These are phyloP conservation scores for Eilema depressum DNA, from an alignment of 2,888 invertebrate species.

Conservation along the genomic window DNA sequence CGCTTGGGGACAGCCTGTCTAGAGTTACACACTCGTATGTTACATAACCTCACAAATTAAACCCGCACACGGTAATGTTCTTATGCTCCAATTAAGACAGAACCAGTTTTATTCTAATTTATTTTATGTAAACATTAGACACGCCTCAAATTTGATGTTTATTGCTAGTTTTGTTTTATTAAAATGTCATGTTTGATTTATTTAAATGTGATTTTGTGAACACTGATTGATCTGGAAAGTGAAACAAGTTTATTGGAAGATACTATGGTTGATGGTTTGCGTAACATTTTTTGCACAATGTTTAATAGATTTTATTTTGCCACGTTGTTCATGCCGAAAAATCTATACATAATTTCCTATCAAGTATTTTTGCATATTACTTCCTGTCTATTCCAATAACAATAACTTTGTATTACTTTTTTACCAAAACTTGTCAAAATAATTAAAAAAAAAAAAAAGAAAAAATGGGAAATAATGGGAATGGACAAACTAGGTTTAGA, in stretches of 20 bases:
- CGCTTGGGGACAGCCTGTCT: slow-evolving; percentile 49
- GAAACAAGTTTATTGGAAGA: slow-evolving; percentile 19
- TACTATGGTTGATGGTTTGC: slow-evolving; percentile 27
- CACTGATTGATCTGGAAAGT: slow-evolving; percentile 37
- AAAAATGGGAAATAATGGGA: no score
- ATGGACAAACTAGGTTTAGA: no score
- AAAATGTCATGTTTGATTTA: slow-evolving; percentile 55
- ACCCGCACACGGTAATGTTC: slow-evolving; percentile 69
- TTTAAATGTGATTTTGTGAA: slow-evolving; percentile 45
- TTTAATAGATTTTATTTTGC: neutral
- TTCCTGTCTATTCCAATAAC: neutral
- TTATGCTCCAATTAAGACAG: slow-evolving; percentile 77
- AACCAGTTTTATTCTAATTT: slow-evolving; percentile 70
- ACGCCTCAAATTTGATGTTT: slow-evolving; percentile 49
- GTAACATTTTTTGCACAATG: slow-evolving; percentile 18
- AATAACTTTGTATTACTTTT: neutral
- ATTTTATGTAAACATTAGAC: slow-evolving; percentile 67
- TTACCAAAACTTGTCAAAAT: neutral
- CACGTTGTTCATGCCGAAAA: neutral
- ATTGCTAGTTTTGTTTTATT: slow-evolving; percentile 53
- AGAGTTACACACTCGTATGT: slow-evolving; percentile 38
- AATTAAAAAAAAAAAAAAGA: no score
- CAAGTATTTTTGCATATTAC: neutral
- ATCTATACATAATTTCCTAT: no score
- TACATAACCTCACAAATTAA: slow-evolving; percentile 53